These are phyloP conservation scores for Vultur gryphus DNA, from an alignment of 2,797 vertebrate species.

Conservation along the genomic window DNA sequence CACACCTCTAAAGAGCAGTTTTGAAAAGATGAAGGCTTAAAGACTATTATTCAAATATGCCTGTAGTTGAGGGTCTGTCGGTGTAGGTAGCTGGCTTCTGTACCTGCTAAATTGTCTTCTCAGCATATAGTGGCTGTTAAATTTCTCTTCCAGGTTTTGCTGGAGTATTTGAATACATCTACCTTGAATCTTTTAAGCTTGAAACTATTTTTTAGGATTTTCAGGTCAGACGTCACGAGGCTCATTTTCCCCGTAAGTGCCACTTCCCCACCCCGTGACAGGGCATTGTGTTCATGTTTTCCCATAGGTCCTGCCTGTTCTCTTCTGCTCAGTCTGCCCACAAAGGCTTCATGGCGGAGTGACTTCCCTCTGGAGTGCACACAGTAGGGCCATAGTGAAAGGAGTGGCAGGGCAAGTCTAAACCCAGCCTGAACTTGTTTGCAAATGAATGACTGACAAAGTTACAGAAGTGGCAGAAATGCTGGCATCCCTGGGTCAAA, in stretches of 20 bases:
- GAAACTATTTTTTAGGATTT: background rate
- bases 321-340: background rate
- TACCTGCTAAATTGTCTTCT: background rate
- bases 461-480: slow-evolving; percentile 20
- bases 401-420: slow-evolving; percentile 49
- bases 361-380: background rate
- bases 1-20: background rate
- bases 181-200: background rate
- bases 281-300: background rate
- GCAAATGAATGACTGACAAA: slow-evolving; percentile 2
- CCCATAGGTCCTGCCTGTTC: background rate
- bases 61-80: background rate
- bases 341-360: background rate
- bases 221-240: background rate
- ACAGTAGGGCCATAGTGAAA: background rate
- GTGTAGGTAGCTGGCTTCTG: background rate
- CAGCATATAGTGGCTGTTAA: background rate
- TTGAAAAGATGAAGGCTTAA: background rate
- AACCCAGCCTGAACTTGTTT: slow-evolving; percentile 10
- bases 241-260: background rate
- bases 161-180: background rate
- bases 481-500: slow-evolving; percentile 31
- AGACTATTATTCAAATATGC: background rate
- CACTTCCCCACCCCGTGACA: background rate
- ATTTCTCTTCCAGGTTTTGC: background rate